Percentiles rank a stretch among this genome's conserved stretches.
Evolutionary conservation across 2,113 vertebrate species (phyloP).

Genomic region (Hipposideros armiger): DNA sequence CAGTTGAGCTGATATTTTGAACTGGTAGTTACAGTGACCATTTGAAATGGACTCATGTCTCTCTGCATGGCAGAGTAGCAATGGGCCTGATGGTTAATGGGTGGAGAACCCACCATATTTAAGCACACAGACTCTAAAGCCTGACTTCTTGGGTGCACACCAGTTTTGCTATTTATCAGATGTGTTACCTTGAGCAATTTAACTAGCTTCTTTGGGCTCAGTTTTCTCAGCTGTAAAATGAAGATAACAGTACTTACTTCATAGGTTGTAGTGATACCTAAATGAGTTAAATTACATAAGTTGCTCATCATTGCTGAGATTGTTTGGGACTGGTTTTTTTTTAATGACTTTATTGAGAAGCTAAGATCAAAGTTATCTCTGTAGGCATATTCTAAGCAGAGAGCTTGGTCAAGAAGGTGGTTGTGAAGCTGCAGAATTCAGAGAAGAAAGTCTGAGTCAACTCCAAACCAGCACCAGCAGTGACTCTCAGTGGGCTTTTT

Average conservation of each 20-base stretch:
- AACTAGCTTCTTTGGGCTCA: not conserved
- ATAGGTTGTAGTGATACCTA: not conserved
- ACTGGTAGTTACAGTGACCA: not conserved
- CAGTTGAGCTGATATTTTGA: not conserved
- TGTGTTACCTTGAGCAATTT: not conserved
- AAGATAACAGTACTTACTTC: not conserved
- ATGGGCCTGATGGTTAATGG: not conserved
- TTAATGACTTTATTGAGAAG: not conserved
- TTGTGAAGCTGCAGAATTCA: not conserved
- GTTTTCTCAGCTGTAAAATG: conserved; percentile 28
- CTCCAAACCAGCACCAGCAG: not conserved
- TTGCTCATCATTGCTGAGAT: not conserved
- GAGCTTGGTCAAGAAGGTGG: not conserved
- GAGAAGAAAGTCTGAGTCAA: not conserved
- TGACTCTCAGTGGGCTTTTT: not conserved
- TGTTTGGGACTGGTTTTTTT: not conserved
- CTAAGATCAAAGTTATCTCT: not conserved
- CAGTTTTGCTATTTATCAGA: not conserved
- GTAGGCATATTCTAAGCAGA: not conserved
- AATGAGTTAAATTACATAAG: conserved; percentile 21
- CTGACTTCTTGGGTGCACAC: not conserved
- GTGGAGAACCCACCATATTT: accelerated
- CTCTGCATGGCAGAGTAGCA: not conserved
- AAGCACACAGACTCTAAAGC: not conserved
- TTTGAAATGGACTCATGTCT: not conserved